Conservation (phyloP, 1,140 invertebrate species). For the Saccostrea cuccullata region DNA sequence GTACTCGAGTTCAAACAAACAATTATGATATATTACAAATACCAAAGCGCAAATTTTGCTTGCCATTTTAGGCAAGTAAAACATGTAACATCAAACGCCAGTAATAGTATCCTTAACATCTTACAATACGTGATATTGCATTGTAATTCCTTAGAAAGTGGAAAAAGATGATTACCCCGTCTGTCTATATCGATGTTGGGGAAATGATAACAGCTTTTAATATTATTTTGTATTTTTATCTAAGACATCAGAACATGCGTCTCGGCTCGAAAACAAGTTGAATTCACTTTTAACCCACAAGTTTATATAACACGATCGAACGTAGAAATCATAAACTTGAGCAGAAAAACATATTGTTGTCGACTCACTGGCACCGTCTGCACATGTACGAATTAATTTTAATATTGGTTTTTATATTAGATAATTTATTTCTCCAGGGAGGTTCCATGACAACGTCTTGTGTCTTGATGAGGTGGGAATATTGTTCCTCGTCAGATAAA, state of each 20-base stretch:
- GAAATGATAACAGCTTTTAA: background rate
- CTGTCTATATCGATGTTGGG: background rate
- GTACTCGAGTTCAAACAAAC: too few species aligned
- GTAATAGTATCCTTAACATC: background rate
- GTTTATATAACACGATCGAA: background rate
- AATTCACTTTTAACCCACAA: background rate
- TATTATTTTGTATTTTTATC: background rate
- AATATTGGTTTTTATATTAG: background rate
- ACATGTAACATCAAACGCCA: background rate
- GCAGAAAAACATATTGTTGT: background rate
- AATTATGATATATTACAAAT: background rate
- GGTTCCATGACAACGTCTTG: background rate
- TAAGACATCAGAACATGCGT: background rate
- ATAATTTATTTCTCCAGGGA: background rate
- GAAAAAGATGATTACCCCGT: background rate
- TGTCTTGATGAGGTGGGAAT: background rate
- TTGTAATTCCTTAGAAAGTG: background rate
- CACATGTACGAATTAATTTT: background rate
- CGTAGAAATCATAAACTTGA: background rate
- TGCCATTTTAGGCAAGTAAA: background rate
- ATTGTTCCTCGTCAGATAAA: background rate
- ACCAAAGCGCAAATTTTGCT: background rate
- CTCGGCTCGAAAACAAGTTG: background rate
- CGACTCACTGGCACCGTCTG: background rate
- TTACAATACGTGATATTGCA: background rate